phyloP scores from a whole-genome alignment of 2,797 vertebrate genomes.

The Iguana delicatissima region DNA sequence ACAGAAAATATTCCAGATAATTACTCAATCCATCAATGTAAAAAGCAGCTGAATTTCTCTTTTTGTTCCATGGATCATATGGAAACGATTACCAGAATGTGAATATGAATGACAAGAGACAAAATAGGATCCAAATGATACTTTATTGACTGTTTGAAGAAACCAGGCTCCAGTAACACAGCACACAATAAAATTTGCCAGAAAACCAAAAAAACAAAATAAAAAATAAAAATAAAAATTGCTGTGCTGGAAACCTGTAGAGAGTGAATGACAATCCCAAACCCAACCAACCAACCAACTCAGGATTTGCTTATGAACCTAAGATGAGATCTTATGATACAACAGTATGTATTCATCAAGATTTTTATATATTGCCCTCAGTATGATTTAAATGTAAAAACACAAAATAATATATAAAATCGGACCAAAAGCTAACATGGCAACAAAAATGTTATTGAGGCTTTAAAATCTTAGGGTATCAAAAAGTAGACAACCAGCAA shows the following conservation, averaged over 20 bases:
- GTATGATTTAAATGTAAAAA: neutral
- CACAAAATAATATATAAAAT: neutral
- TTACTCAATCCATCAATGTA: slow-evolving; percentile 61
- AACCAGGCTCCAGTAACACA: neutral
- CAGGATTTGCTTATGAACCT: neutral
- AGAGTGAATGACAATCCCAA: neutral
- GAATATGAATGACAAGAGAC: slow-evolving; percentile 70
- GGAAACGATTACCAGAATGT: slow-evolving; percentile 43
- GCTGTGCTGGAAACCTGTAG: neutral
- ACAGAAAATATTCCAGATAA: slow-evolving; percentile 51
- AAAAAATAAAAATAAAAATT: no score
- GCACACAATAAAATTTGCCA: neutral
- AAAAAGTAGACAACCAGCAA: neutral
- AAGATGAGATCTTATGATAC: neutral
- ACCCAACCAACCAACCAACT: neutral
- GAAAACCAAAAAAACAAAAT: neutral
- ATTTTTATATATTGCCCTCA: neutral
- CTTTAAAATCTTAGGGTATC: neutral
- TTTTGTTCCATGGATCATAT: slow-evolving; percentile 67
- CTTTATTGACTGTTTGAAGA: neutral
- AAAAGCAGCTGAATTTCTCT: slow-evolving; percentile 66
- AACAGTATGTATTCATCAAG: neutral
- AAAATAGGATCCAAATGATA: slow-evolving; percentile 70
- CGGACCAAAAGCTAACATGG: neutral
- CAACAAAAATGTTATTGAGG: neutral